A percentile compares a stretch with the other conserved stretches of the same genome.
phyloP scores from a whole-genome alignment of 2,113 vertebrate species.

The Brachypodius melanocephalos region DNA sequence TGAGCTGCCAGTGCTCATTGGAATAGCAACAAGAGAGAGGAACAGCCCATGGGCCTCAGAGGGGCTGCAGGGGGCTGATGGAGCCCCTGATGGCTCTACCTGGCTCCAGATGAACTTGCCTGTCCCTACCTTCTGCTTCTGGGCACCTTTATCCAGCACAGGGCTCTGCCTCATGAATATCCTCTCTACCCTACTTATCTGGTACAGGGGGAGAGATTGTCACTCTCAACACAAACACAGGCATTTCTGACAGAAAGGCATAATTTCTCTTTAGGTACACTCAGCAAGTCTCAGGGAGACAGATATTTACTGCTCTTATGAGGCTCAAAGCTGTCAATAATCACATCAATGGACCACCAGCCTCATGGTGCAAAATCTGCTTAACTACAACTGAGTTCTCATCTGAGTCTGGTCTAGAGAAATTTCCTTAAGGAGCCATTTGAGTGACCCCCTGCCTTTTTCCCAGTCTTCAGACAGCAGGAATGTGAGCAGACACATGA shows the following conservation, averaged over 20 bases:
- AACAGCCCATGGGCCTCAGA: neutral
- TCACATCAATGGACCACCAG: neutral
- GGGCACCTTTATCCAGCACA: neutral
- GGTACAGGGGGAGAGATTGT: neutral
- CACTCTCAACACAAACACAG: neutral
- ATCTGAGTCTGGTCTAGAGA: neutral
- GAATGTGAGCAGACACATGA: neutral
- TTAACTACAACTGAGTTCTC: neutral
- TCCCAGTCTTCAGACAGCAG: neutral
- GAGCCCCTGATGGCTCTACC: neutral
- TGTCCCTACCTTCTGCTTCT: neutral
- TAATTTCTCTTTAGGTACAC: neutral
- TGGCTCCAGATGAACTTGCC: rapidly evolving
- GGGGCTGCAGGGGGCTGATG: neutral
- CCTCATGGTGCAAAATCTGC: neutral
- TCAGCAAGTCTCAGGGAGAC: neutral
- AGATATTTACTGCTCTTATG: neutral
- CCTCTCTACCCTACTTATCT: neutral
- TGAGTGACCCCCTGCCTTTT: neutral
- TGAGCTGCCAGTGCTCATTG: neutral
- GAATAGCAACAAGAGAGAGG: neutral
- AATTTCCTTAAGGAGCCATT: neutral
- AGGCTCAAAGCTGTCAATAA: neutral
- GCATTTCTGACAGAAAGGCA: neutral
- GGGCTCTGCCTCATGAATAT: neutral